Conservation (phyloP, 2,797 vertebrate species). For the Gallinago solitaria region DNA sequence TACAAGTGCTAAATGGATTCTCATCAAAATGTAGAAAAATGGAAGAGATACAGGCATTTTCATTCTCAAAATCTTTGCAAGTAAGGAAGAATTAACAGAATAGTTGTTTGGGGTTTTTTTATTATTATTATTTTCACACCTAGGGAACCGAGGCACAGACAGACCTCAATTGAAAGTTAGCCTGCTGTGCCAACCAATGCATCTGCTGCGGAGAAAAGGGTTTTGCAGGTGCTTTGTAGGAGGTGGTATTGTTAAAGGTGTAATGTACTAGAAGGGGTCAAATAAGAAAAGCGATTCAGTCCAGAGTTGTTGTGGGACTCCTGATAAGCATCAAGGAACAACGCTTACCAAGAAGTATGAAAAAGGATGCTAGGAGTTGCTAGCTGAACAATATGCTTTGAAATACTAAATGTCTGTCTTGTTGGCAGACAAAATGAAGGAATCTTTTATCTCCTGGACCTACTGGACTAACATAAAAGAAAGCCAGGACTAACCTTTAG, state of each 20-base stretch:
- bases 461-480: background rate
- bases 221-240: slow-evolving; percentile 2
- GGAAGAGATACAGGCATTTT: background rate
- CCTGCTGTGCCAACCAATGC: background rate
- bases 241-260: background rate
- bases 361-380: background rate
- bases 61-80: background rate
- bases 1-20: background rate
- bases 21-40: background rate
- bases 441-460: background rate
- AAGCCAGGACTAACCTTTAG: background rate
- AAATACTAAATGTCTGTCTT: background rate
- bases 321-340: background rate
- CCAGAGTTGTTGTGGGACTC: background rate
- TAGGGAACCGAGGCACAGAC: background rate
- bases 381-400: background rate
- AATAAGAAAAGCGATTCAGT: background rate
- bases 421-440: background rate
- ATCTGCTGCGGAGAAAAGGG: background rate
- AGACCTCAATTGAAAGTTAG: background rate
- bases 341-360: accelerated
- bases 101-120: background rate
- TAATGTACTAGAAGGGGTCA: slow-evolving; percentile 12
- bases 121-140: background rate
- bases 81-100: background rate